Conservation (phyloP, 2,888 invertebrate genomes). For the Tenthredo mesomela region DNA sequence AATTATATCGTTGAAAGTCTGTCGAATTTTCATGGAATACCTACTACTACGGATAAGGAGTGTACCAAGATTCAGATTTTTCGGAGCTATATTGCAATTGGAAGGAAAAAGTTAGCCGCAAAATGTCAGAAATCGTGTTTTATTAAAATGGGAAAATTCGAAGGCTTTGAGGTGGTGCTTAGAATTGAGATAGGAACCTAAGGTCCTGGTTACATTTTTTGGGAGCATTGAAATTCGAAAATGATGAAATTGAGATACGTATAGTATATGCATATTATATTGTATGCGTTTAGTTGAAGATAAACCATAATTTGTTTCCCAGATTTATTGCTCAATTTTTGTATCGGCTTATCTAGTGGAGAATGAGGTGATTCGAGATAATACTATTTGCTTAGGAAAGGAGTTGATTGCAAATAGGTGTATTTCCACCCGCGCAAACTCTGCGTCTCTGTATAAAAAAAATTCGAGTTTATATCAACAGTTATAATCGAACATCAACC, state of each 20-base stretch:
- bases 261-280: too few relatives aligned
- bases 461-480: conserved; percentile 23
- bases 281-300: neutral
- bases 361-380: neutral
- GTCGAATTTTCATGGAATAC: too few relatives aligned
- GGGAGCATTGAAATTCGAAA: neutral
- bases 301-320: neutral
- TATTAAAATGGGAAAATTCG: too few relatives aligned
- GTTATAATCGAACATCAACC: conserved; percentile 10
- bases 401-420: conserved; percentile 38
- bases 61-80: too few relatives aligned
- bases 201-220: too few relatives aligned
- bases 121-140: too few relatives aligned
- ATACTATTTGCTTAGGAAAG: conserved; percentile 16
- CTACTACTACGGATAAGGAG: too few relatives aligned
- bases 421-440: neutral
- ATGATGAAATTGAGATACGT: neutral
- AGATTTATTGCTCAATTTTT: neutral
- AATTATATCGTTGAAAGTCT: too few relatives aligned
- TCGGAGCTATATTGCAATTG: too few relatives aligned
- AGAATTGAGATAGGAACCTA: too few relatives aligned
- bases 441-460: neutral
- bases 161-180: too few relatives aligned
- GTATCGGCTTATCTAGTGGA: neutral
- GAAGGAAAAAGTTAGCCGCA: too few relatives aligned